Evolutionary conservation across 2,888 invertebrate species (phyloP).

Genomic region (Abscondita cerata): DNA sequence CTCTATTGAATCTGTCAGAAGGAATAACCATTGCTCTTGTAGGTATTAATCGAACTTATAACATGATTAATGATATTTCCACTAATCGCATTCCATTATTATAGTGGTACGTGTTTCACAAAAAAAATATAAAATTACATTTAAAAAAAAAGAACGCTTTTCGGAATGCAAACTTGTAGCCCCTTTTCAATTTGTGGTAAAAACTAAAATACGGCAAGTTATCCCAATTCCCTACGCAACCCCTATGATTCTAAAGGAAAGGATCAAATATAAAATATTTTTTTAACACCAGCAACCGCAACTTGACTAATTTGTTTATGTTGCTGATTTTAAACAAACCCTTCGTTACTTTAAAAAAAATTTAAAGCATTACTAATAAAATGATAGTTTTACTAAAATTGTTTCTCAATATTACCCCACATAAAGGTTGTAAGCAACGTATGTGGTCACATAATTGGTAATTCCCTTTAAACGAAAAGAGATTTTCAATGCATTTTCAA

Average conservation of each 20-base stretch:
- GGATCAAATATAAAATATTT: conserved; percentile 44
- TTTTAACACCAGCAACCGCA: conserved; percentile 29
- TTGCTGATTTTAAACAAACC: no score
- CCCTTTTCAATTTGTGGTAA: conserved; percentile 38
- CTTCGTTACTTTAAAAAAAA: no score
- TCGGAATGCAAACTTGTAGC: conserved; percentile 22
- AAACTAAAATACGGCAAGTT: conserved; percentile 25
- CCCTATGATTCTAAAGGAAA: conserved; percentile 38
- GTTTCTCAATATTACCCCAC: no score
- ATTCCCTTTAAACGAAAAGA: neutral
- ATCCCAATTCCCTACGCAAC: conserved; percentile 41
- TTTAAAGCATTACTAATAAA: no score
- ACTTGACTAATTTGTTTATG: conserved; percentile 38
- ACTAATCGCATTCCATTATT: neutral
- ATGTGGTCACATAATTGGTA: conserved; percentile 14
- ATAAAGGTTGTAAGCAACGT: conserved; percentile 15
- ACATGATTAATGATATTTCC: conserved; percentile 6
- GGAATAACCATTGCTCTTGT: neutral
- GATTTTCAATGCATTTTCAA: neutral
- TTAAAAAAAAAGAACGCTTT: neutral
- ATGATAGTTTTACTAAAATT: no score
- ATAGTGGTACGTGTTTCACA: neutral
- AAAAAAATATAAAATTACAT: conserved; percentile 3
- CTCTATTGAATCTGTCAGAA: conserved; percentile 5
- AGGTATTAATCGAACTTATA: conserved; percentile 3